These are phyloP conservation scores for Lophotriccus pileatus DNA, from an alignment of 2,797 vertebrate genomes.

Conservation along the genomic window DNA sequence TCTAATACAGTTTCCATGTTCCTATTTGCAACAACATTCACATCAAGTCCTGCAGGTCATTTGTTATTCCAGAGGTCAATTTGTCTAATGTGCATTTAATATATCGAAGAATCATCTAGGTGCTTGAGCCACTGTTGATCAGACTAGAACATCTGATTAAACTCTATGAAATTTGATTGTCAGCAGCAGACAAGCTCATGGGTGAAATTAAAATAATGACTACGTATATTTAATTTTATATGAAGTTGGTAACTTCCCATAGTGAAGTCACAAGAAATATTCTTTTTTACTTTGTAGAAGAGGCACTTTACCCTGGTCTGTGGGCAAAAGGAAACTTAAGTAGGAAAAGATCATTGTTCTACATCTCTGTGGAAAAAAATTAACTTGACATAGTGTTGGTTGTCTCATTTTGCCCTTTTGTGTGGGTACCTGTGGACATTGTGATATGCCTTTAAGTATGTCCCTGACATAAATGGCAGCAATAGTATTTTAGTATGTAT, in stretches of 20 bases:
- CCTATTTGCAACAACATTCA: neutral
- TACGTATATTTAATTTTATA: neutral
- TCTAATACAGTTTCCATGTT: neutral
- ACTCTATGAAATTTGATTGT: neutral
- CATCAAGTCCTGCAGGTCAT: neutral
- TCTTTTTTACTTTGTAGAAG: neutral
- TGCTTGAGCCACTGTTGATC: neutral
- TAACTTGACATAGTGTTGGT: neutral
- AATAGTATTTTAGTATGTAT: neutral
- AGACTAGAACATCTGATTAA: neutral
- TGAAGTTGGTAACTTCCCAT: neutral
- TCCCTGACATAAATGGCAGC: neutral
- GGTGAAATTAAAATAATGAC: neutral
- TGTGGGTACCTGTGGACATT: neutral
- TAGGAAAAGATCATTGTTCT: neutral
- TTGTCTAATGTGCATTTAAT: accelerated
- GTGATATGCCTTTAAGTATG: neutral
- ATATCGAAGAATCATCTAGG: neutral
- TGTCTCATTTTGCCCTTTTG: neutral
- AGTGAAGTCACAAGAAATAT: neutral
- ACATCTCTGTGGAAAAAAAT: neutral
- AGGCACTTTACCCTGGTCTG: neutral
- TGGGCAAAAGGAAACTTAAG: neutral
- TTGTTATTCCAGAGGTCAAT: neutral
- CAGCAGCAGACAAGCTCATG: neutral